Percentiles rank a stretch among this genome's conserved stretches.
Evolutionary conservation across 2,797 vertebrate species (phyloP).

Genomic region (Rallus crepitans): DNA sequence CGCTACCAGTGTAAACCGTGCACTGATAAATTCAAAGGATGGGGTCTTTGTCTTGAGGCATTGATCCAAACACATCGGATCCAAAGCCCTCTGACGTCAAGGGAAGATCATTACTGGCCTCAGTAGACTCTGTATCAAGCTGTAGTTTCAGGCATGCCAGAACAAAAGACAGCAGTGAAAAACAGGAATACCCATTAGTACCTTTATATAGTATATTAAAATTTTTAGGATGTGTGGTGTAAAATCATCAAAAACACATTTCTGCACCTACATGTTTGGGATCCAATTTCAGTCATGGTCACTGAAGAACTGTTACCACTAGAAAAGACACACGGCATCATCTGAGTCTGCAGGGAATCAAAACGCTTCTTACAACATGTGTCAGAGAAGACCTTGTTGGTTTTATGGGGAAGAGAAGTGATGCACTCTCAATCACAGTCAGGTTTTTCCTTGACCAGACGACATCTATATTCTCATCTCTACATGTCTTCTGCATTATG

Average conservation of each 20-base stretch:
- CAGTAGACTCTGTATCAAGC: background rate
- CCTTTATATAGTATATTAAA: background rate
- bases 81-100: background rate
- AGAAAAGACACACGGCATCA: background rate
- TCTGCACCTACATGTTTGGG: background rate
- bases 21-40: background rate
- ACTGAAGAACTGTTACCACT: background rate
- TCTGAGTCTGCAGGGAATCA: background rate
- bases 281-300: background rate
- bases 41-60: background rate
- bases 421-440: background rate
- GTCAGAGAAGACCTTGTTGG: background rate
- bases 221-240: background rate
- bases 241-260: background rate
- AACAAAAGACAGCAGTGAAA: background rate
- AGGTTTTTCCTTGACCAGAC: background rate
- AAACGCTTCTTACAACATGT: background rate
- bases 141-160: background rate
- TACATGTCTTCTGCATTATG: background rate
- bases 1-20: rapidly evolving
- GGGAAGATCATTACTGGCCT: background rate
- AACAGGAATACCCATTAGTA: background rate
- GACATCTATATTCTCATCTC: background rate
- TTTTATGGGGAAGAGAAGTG: background rate
- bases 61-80: background rate